Conservation (phyloP, 2,797 vertebrate species). For the Pogonophryne albipinna region DNA sequence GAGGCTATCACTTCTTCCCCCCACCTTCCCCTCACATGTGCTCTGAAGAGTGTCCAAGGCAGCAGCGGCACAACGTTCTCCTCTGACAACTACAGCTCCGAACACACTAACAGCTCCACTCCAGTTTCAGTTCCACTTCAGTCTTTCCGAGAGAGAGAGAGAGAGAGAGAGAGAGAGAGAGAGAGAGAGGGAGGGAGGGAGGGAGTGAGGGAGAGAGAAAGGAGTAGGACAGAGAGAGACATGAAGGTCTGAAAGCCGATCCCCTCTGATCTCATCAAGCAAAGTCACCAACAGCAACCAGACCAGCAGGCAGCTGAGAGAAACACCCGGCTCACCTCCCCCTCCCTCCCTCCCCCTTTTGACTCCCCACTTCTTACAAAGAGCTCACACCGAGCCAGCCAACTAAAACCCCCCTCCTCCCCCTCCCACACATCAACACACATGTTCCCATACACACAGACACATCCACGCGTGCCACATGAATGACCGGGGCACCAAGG, state of each 20-base stretch:
- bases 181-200: too few relatives aligned
- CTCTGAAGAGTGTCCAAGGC: conserved; percentile 61
- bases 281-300: conserved; percentile 80
- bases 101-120: conserved; percentile 54
- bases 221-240: conserved; percentile 13
- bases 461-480: conserved; percentile 36
- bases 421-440: conserved; percentile 25
- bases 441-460: conserved; percentile 22
- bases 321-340: conserved; percentile 70
- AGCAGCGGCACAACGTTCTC: conserved; percentile 52
- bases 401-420: conserved; percentile 24
- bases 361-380: conserved; percentile 56
- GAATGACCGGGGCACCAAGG: conserved; percentile 24
- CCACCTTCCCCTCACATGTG: conserved; percentile 35
- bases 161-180: conserved; percentile 1
- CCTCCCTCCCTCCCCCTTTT: conserved; percentile 35
- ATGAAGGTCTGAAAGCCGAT: conserved; percentile 78
- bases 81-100: conserved; percentile 40
- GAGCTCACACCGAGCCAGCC: conserved; percentile 57
- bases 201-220: conserved; percentile 12
- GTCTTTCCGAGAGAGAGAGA: conserved; percentile 42
- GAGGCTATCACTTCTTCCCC: conserved; percentile 73
- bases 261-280: conserved; percentile 84
- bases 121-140: conserved; percentile 70
- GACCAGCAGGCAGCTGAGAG: conserved; percentile 73